Evolutionary conservation across 2,888 invertebrate genomes (phyloP).

Genomic region (Aleiodes leptofemur): DNA sequence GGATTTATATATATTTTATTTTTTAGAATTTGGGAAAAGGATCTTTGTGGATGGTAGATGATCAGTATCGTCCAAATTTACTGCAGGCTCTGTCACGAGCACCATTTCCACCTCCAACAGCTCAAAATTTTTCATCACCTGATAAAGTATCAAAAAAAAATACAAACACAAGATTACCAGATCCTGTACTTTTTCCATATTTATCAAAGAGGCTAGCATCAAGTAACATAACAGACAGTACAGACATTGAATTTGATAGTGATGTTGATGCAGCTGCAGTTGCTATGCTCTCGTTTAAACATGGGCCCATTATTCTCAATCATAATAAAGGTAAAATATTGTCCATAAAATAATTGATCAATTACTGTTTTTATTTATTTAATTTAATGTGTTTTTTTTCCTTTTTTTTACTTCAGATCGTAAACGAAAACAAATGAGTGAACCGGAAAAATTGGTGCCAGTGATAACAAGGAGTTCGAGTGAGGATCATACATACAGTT

Average conservation of each 20-base stretch:
- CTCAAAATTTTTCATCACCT: slow-evolving; percentile 68
- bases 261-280: slow-evolving; percentile 86
- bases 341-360: slow-evolving; percentile 10
- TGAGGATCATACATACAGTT: slow-evolving; percentile 95
- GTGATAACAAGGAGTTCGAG: slow-evolving; percentile 92
- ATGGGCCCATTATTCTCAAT: slow-evolving; percentile 83
- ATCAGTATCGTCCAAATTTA: slow-evolving; percentile 91
- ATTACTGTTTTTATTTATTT: neutral
- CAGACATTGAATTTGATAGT: slow-evolving; percentile 79
- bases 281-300: slow-evolving; percentile 91
- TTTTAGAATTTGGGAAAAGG: slow-evolving; percentile 94
- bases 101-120: slow-evolving; percentile 83
- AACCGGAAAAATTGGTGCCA: slow-evolving; percentile 73
- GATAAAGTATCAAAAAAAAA: slow-evolving; percentile 69
- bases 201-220: slow-evolving; percentile 83
- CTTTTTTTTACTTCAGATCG: slow-evolving; percentile 63
- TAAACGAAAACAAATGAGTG: slow-evolving; percentile 65
- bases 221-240: slow-evolving; percentile 70
- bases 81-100: slow-evolving; percentile 93
- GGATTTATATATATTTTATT: too few relatives aligned
- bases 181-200: slow-evolving; percentile 90
- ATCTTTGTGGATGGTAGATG: slow-evolving; percentile 97
- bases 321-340: slow-evolving; percentile 71
- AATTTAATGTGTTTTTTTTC: neutral
- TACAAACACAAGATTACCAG: slow-evolving; percentile 77